Evolutionary conservation across 2,888 invertebrate genomes (phyloP).

Genomic region (Lypha dubia): DNA sequence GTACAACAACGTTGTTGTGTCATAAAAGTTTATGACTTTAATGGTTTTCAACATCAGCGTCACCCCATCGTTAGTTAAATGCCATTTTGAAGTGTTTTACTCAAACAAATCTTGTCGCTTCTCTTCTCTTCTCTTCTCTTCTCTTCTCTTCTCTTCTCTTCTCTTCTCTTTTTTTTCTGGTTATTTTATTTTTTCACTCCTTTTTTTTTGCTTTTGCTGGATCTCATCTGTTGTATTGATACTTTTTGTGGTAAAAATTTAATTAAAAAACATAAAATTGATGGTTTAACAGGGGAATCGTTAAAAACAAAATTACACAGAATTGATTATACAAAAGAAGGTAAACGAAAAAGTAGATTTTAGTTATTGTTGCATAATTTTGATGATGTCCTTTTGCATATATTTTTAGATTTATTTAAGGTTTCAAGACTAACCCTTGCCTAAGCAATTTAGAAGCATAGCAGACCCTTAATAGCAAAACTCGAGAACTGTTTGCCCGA

Average conservation of each 20-base stretch:
- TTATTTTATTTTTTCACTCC: no score
- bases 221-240: conserved; percentile 73
- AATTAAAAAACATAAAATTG: conserved; percentile 69
- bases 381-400: no score
- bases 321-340: neutral
- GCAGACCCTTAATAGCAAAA: no score
- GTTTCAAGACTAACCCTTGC: no score
- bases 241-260: conserved; percentile 73
- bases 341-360: no score
- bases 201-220: no score
- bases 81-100: conserved; percentile 51
- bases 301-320: neutral
- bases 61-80: conserved; percentile 15
- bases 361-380: neutral
- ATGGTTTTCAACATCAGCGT: conserved; percentile 11
- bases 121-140: no score
- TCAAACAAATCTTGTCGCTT: conserved; percentile 46
- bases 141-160: no score
- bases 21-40: conserved; percentile 66
- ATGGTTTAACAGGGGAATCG: neutral
- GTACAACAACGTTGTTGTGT: conserved; percentile 37
- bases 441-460: no score
- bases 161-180: no score
- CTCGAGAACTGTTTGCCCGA: no score
- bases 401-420: no score